Percentiles rank a stretch among this genome's conserved stretches.
phyloP scores from a whole-genome alignment of 2,888 invertebrate genomes.

The Sarcophaga subvicina region DNA sequence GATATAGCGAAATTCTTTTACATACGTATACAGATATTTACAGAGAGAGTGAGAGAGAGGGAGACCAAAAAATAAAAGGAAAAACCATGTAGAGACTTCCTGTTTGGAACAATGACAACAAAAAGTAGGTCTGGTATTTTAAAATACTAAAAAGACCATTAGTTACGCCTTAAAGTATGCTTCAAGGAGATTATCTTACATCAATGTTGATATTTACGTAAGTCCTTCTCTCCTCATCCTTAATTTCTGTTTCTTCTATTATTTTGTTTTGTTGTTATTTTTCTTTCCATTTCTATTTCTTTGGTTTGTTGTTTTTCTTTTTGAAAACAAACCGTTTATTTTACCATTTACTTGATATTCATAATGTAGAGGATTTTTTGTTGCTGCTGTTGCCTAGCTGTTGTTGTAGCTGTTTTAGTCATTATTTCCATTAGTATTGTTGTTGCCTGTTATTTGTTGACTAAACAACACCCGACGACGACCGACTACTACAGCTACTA shows the following conservation, averaged over 20 bases:
- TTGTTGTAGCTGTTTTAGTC: not conserved
- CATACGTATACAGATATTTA: not conserved
- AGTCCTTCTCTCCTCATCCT: constrained; percentile 28
- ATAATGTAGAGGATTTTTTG: constrained; percentile 40
- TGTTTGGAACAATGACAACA: constrained; percentile 56
- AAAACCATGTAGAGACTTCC: constrained; percentile 17
- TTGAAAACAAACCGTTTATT: constrained; percentile 52
- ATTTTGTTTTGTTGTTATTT: not conserved
- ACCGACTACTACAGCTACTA: not conserved
- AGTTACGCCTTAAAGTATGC: constrained; percentile 80
- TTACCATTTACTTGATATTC: constrained; percentile 51
- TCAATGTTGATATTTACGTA: constrained; percentile 64
- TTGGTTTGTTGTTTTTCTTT: constrained; percentile 15
- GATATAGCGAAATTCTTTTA: not conserved
- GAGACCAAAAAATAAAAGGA: not conserved
- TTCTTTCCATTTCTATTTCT: not conserved
- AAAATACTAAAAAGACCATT: constrained; percentile 80
- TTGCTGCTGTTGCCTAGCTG: not conserved
- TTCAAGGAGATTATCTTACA: constrained; percentile 79
- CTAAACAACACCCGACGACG: constrained; percentile 44
- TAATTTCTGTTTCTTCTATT: not conserved
- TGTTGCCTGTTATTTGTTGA: constrained; percentile 50
- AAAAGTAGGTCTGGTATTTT: constrained; percentile 78
- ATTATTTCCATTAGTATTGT: not conserved
- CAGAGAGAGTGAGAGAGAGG: not conserved